Percentiles rank a stretch among this genome's conserved stretches.
Evolutionary conservation across 2,113 vertebrate species (phyloP).

Genomic region (Muntiacus muntjak): DNA sequence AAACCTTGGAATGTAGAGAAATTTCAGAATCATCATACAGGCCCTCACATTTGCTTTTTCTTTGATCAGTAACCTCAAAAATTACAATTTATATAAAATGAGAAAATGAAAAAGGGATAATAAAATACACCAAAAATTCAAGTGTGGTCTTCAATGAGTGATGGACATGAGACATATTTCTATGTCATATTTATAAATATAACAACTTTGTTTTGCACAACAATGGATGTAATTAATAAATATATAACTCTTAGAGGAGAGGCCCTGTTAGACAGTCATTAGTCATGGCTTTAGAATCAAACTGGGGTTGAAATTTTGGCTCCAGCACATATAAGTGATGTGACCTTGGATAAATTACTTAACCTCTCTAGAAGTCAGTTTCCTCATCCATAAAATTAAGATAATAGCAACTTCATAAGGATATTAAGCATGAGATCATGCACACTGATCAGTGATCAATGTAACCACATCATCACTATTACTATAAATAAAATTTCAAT

Average conservation of each 20-base stretch:
- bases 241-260: not conserved
- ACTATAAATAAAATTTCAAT: not conserved
- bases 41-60: not conserved
- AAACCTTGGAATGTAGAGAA: not conserved
- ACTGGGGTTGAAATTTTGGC: not conserved
- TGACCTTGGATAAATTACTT: not conserved
- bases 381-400: not conserved
- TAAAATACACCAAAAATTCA: not conserved
- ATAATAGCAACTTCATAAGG: not conserved
- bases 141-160: not conserved
- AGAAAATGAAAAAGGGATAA: not conserved
- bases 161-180: not conserved
- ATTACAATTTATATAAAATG: not conserved
- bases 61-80: constrained; percentile 56
- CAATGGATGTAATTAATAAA: not conserved
- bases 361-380: not conserved
- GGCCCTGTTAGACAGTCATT: not conserved
- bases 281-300: not conserved
- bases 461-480: not conserved
- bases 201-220: not conserved
- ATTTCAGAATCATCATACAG: not conserved
- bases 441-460: not conserved
- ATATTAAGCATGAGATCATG: not conserved
- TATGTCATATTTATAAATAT: not conserved
- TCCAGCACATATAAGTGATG: not conserved